phyloP scores from a whole-genome alignment of 1,140 invertebrate species.

The Spodoptera frugiperda region DNA sequence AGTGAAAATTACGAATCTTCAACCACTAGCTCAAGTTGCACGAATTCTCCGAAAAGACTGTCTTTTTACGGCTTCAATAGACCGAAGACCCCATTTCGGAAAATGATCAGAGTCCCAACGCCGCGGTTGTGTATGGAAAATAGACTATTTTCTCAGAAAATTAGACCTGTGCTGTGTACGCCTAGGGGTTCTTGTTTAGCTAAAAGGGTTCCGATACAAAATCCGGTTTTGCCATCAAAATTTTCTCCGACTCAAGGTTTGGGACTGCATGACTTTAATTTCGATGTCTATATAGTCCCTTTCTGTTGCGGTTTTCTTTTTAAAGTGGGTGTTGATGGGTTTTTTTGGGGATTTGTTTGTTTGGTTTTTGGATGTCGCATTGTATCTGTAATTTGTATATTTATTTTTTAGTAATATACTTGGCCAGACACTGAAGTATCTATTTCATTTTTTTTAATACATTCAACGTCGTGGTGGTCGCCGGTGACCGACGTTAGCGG shows the following conservation, averaged over 20 bases:
- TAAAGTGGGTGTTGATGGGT: background rate
- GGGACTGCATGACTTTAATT: conserved; percentile 68
- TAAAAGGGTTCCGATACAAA: conserved; percentile 72
- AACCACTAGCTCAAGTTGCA: conserved; percentile 88
- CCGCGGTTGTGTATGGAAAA: conserved; percentile 74
- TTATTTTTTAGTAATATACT: no score
- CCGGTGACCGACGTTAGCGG: no score
- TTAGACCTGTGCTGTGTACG: conserved; percentile 62
- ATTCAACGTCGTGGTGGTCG: no score
- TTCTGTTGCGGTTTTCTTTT: conserved; percentile 42
- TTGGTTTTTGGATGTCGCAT: conserved; percentile 1
- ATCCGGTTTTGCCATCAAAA: conserved; percentile 80
- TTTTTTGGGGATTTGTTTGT: background rate
- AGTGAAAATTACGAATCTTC: conserved; percentile 88
- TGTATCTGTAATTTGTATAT: background rate
- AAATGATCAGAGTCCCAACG: conserved; percentile 69
- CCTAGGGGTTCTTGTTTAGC: conserved; percentile 68
- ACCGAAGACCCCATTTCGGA: conserved; percentile 75
- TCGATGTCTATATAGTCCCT: conserved; percentile 63
- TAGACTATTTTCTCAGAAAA: conserved; percentile 57
- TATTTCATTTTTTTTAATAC: no score
- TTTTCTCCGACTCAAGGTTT: conserved; percentile 77
- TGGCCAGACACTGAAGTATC: no score
- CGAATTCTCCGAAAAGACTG: conserved; percentile 89
- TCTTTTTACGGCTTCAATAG: conserved; percentile 86